Evolutionary conservation across 2,888 invertebrate species (phyloP).

Genomic region (Rhamphomyia laevipes): DNA sequence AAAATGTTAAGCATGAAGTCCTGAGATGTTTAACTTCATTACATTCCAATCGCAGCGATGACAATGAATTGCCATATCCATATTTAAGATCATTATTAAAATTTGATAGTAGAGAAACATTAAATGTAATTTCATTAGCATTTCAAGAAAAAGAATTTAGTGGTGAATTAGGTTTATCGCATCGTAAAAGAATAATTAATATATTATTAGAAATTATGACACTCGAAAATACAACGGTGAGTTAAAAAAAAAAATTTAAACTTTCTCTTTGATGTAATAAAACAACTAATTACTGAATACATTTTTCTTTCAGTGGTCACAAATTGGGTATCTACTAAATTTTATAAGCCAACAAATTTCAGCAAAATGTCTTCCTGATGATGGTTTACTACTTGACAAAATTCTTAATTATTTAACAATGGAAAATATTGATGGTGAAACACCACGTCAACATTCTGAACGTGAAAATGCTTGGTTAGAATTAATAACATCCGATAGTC

Average conservation of each 20-base stretch:
- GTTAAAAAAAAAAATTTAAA: constrained; percentile 19
- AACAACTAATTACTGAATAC: not conserved
- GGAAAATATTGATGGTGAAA: constrained; percentile 33
- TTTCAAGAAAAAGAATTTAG: constrained; percentile 72
- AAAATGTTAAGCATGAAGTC: constrained; percentile 61
- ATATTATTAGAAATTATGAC: constrained; percentile 65
- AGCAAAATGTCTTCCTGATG: constrained; percentile 32
- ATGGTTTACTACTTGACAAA: constrained; percentile 44
- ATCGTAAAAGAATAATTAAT: constrained; percentile 65
- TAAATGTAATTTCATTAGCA: constrained; percentile 74
- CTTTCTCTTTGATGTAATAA: not conserved
- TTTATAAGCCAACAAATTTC: constrained; percentile 56
- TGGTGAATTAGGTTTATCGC: constrained; percentile 55
- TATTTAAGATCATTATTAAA: constrained; percentile 60
- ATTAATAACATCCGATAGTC: constrained; percentile 48
- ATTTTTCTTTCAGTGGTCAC: constrained; percentile 28
- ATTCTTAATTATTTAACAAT: constrained; percentile 49
- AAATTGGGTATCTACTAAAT: constrained; percentile 49
- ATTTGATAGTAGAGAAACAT: constrained; percentile 74
- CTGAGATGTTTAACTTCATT: constrained; percentile 55
- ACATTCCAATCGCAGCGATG: constrained; percentile 50
- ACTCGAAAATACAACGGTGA: constrained; percentile 52
- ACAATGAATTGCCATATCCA: constrained; percentile 55
- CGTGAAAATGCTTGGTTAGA: constrained; percentile 63
- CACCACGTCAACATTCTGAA: constrained; percentile 46